These are phyloP conservation scores for Palythoa grandis DNA, from an alignment of 92 coral and sea anemone species.

Conservation along the genomic window DNA sequence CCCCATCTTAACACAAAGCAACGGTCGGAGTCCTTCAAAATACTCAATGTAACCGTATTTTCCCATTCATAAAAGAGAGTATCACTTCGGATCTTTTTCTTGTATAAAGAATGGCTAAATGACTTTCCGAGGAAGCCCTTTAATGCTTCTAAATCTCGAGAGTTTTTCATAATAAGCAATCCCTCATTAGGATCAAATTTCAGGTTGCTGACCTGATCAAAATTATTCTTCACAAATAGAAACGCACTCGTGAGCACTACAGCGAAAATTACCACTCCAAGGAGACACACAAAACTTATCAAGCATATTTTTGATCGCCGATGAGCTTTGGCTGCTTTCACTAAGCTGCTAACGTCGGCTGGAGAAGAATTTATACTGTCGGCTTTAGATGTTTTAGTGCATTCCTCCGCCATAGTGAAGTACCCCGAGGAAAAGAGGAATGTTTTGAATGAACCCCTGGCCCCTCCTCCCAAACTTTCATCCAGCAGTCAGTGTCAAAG, in stretches of 20 bases:
- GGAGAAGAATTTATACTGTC: not conserved
- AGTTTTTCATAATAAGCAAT: constrained; percentile 55
- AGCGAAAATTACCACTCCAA: constrained; percentile 51
- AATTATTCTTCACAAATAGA: constrained; percentile 11
- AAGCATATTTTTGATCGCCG: constrained; percentile 20
- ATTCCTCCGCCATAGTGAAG: not conserved
- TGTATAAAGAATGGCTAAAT: constrained; percentile 46
- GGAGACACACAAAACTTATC: constrained; percentile 53
- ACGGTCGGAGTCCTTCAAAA: constrained; percentile 51
- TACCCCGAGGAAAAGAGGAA: not conserved
- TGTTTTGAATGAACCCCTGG: not conserved
- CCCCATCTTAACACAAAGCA: constrained; percentile 68
- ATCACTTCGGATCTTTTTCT: constrained; percentile 38
- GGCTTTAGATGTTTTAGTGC: not conserved
- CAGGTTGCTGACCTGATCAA: constrained; percentile 54
- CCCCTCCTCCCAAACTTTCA: not conserved
- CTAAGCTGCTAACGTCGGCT: constrained; percentile 34
- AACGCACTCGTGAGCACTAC: constrained; percentile 36
- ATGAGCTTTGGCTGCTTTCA: constrained; percentile 35
- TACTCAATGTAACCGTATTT: constrained; percentile 45
- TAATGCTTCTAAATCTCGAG: constrained; percentile 55
- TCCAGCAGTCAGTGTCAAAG: not conserved
- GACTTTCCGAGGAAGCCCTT: constrained; percentile 63
- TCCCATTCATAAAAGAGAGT: constrained; percentile 70
- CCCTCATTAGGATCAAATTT: constrained; percentile 61